phyloP scores from a whole-genome alignment of 2,888 invertebrate genomes.

The Epinotia bilunana region DNA sequence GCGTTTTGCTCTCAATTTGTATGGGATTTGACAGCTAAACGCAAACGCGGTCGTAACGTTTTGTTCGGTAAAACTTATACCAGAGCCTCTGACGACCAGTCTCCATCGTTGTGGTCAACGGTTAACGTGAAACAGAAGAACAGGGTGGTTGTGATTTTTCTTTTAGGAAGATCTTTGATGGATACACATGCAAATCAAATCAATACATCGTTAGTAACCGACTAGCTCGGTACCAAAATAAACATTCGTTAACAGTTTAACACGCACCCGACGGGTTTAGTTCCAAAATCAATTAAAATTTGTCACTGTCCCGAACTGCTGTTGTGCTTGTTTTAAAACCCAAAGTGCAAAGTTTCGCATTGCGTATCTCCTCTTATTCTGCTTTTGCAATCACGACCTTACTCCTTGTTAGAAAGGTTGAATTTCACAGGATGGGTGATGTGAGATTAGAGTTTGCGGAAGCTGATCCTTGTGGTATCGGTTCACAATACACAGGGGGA shows the following conservation, averaged over 20 bases:
- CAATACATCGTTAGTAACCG: not conserved
- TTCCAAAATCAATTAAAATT: constrained; percentile 41
- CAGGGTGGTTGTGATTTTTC: not conserved
- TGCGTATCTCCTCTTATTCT: not conserved
- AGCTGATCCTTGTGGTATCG: constrained; percentile 6
- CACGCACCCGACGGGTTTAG: constrained; percentile 16
- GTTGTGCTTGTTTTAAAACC: constrained; percentile 41
- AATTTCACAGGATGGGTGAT: not conserved
- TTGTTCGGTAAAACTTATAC: no score
- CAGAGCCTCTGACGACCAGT: no score
- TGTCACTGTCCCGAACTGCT: constrained; percentile 29
- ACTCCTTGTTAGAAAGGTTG: not conserved
- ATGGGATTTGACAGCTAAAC: no score
- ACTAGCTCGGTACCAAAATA: not conserved
- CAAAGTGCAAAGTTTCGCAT: not conserved
- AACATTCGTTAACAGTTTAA: constrained; percentile 16
- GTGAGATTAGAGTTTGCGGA: constrained; percentile 10
- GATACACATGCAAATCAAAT: not conserved
- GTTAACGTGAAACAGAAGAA: not conserved
- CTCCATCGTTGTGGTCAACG: no score
- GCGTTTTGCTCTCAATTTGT: no score
- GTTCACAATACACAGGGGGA: constrained; percentile 33
- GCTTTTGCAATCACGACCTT: not conserved
- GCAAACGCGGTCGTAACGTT: no score
- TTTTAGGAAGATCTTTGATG: not conserved